Conservation (phyloP, 2,888 invertebrate species). For the Nemurella pictetii region DNA sequence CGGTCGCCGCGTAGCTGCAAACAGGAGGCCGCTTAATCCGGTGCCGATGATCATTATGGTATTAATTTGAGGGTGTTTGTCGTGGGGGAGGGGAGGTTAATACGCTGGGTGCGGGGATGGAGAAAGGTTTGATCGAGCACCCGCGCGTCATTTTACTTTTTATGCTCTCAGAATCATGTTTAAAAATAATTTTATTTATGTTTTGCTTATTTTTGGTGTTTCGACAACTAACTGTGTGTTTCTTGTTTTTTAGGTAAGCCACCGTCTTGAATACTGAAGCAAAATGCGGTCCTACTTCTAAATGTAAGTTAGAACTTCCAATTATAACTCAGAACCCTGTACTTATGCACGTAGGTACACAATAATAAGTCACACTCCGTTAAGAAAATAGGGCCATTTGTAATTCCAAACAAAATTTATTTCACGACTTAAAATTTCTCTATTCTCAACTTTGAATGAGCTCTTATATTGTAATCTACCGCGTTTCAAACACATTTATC, state of each 20-base stretch:
- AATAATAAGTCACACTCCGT: background rate
- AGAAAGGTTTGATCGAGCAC: too few species aligned
- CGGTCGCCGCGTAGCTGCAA: background rate
- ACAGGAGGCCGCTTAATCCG: background rate
- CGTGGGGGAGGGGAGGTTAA: too few species aligned
- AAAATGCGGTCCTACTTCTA: background rate
- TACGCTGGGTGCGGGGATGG: too few species aligned
- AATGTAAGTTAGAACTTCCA: background rate
- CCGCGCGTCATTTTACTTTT: too few species aligned
- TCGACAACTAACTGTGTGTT: too few species aligned
- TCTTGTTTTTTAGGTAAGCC: background rate
- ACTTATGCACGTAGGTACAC: background rate
- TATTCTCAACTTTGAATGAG: background rate
- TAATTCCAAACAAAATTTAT: background rate
- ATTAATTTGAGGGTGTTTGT: background rate
- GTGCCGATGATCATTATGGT: conserved; percentile 5
- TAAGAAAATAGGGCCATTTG: background rate
- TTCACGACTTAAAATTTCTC: background rate
- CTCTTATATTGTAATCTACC: background rate
- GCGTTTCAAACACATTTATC: background rate
- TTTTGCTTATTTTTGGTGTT: too few species aligned
- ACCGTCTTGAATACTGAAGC: too few species aligned
- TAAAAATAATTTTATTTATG: background rate
- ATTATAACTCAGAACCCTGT: background rate
- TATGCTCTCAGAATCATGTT: background rate